Percentiles rank a stretch among this genome's conserved stretches.
These are phyloP conservation scores for Mormyrus iriodes DNA, from an alignment of 2,113 vertebrate species.

Conservation along the genomic window DNA sequence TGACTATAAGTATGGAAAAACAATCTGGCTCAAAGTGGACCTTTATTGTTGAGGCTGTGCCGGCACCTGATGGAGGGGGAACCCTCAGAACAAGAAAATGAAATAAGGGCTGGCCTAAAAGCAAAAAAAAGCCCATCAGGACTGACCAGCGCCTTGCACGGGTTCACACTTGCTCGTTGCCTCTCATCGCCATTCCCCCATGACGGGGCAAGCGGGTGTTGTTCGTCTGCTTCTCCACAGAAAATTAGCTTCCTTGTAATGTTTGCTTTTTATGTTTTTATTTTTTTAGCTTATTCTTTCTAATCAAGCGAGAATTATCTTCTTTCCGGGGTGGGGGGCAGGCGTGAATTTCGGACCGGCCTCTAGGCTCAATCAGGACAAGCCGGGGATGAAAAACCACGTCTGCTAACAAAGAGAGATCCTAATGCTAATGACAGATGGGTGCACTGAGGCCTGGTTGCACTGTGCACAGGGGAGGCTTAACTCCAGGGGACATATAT, in stretches of 20 bases:
- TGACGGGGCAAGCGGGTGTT: neutral
- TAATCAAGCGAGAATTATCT: constrained; percentile 23
- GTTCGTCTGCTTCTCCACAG: neutral
- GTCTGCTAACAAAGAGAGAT: neutral
- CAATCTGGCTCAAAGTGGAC: neutral
- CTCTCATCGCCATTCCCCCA: neutral
- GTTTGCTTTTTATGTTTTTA: neutral
- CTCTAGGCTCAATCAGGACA: constrained; percentile 7
- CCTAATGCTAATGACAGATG: constrained; percentile 11
- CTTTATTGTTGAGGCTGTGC: neutral
- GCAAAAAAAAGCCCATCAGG: neutral
- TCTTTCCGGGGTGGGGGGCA: constrained; percentile 11
- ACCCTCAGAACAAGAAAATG: neutral
- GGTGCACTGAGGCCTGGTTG: neutral
- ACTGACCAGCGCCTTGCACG: neutral
- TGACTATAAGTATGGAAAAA: neutral
- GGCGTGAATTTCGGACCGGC: constrained; percentile 17
- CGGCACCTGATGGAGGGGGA: neutral
- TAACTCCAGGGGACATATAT: neutral
- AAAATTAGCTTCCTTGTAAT: neutral
- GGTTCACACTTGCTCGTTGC: neutral
- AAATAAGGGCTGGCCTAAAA: neutral
- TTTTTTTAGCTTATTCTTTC: constrained; percentile 11
- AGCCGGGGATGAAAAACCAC: constrained; percentile 9
- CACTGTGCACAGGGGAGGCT: neutral